These are phyloP conservation scores for Podarcis lilfordi DNA, from an alignment of 2,797 vertebrate species.

Conservation along the genomic window DNA sequence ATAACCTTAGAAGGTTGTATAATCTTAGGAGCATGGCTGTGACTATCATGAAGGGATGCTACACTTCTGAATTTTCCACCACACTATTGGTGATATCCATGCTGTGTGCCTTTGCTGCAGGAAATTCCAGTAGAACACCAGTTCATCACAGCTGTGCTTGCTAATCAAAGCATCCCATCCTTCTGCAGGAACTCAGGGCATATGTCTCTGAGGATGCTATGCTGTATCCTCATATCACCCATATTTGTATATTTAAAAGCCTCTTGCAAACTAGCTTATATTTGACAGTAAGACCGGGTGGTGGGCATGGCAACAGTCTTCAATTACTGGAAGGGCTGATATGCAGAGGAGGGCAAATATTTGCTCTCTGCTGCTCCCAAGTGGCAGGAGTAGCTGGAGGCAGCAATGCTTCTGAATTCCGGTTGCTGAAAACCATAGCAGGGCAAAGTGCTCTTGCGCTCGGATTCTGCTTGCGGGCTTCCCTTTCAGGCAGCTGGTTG, in stretches of 20 bases:
- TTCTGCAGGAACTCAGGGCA: neutral
- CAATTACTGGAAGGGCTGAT: neutral
- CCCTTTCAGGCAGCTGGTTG: too few species aligned
- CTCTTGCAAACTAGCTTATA: neutral
- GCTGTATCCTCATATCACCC: neutral
- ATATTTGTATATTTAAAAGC: neutral
- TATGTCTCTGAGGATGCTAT: neutral
- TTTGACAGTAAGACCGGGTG: neutral
- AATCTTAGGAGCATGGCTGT: too few species aligned
- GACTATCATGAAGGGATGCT: too few species aligned
- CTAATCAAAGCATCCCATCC: neutral
- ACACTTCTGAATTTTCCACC: too few species aligned
- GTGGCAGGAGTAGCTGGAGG: neutral
- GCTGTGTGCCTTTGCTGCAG: neutral
- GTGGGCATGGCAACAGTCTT: neutral
- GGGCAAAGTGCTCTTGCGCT: too few species aligned
- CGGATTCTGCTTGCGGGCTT: too few species aligned
- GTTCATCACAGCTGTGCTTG: neutral
- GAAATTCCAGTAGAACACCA: neutral
- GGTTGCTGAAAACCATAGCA: too few species aligned
- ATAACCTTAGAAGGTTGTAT: too few species aligned
- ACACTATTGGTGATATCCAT: too few species aligned
- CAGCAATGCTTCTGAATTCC: too few species aligned
- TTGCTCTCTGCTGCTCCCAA: neutral
- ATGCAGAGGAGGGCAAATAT: neutral